Conservation (phyloP, 2,888 invertebrate species). For the Netelia fuscicornis region DNA sequence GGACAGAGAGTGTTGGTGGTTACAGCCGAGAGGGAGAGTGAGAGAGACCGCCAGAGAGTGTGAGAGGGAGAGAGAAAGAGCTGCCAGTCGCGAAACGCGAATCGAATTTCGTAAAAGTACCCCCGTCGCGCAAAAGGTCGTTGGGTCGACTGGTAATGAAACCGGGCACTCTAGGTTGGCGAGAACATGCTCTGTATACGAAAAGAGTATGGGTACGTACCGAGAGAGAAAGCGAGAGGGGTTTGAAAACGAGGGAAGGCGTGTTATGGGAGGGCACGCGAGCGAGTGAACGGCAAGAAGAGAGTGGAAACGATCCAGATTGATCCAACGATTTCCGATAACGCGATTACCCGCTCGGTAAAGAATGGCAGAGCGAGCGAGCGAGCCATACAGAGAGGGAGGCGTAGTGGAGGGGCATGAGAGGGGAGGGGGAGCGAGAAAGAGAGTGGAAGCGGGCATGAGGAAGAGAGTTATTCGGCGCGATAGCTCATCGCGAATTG, state of each 20-base stretch:
- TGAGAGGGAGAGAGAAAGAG: background rate
- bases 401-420: too few relatives aligned
- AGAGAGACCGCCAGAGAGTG: background rate
- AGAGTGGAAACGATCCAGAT: constrained; percentile 53
- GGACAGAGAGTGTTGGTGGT: background rate
- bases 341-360: constrained; percentile 53
- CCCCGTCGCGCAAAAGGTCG: constrained; percentile 33
- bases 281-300: constrained; percentile 17
- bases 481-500: constrained; percentile 59
- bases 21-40: background rate
- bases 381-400: background rate
- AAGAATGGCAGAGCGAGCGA: constrained; percentile 41
- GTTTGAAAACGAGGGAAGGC: background rate
- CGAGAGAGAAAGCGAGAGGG: background rate
- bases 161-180: constrained; percentile 27
- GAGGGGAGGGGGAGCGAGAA: background rate
- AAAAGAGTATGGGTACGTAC: background rate
- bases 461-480: constrained; percentile 45
- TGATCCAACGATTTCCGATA: constrained; percentile 61
- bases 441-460: background rate
- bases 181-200: background rate
- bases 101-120: constrained; percentile 51
- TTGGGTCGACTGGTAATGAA: constrained; percentile 44
- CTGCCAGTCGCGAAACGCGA: constrained; percentile 43
- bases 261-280: constrained; percentile 5